Evolutionary conservation across 2,797 vertebrate species (phyloP).

Genomic region (Takifugu ocellatus): DNA sequence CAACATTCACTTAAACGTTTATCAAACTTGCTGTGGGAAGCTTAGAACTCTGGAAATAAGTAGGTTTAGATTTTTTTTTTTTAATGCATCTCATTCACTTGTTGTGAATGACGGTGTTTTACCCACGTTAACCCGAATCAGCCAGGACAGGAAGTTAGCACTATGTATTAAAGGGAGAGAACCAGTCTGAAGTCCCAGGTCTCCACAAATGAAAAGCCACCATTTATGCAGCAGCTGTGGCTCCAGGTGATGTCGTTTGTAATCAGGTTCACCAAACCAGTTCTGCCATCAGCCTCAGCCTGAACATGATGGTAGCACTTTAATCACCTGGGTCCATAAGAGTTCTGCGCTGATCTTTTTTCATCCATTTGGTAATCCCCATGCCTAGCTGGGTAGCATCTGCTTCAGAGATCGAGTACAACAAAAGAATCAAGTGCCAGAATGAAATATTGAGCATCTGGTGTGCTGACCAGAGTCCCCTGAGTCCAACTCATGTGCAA

Average conservation of each 20-base stretch:
- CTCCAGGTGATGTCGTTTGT: conserved; percentile 84
- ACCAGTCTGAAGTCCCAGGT: conserved; percentile 78
- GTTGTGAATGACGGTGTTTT: conserved; percentile 79
- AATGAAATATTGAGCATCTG: no score
- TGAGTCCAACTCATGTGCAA: no score
- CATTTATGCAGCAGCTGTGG: conserved; percentile 85
- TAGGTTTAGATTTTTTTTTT: no score
- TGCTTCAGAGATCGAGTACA: neutral
- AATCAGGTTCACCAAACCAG: conserved; percentile 64
- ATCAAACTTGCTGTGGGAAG: no score
- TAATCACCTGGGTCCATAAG: conserved; percentile 14
- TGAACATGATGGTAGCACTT: conserved; percentile 13
- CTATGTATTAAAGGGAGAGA: conserved; percentile 83
- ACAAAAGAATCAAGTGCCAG: conserved; percentile 20
- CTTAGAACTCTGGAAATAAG: no score
- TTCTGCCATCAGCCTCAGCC: conserved; percentile 12
- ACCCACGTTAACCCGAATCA: conserved; percentile 79
- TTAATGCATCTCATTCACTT: conserved; percentile 49
- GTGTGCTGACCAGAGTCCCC: no score
- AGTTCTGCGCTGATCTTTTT: conserved; percentile 12
- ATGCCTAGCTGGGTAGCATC: neutral
- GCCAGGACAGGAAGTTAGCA: conserved; percentile 86
- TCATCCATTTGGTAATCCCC: conserved; percentile 20
- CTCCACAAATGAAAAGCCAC: conserved; percentile 81
- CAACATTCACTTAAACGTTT: neutral